Conservation (phyloP, 2,113 vertebrate species). For the Melanerpes aurifrons region DNA sequence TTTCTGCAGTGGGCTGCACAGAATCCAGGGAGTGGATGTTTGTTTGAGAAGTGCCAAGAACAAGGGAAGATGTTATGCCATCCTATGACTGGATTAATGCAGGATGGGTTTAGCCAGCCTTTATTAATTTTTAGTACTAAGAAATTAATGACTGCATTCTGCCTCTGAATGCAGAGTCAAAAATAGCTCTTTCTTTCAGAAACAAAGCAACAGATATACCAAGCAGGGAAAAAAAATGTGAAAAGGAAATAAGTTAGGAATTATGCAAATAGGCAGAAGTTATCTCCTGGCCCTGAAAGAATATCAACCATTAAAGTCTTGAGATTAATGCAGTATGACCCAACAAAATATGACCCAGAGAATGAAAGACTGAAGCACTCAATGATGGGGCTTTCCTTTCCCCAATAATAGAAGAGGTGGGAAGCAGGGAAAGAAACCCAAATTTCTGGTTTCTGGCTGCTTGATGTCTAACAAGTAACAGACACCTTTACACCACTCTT, state of each 20-base stretch:
- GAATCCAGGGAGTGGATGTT: background rate
- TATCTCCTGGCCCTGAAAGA: background rate
- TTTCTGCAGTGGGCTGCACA: background rate
- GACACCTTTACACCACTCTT: background rate
- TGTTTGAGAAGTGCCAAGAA: rapidly evolving
- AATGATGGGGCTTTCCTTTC: background rate
- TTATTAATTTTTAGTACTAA: background rate
- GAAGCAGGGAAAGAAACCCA: background rate
- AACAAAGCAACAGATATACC: background rate
- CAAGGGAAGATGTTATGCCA: background rate
- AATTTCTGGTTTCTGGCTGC: background rate
- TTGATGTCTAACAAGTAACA: background rate
- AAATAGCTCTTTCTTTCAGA: background rate
- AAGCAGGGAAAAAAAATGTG: background rate
- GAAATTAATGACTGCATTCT: background rate
- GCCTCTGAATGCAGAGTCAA: background rate
- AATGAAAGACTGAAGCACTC: background rate
- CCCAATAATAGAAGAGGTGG: background rate
- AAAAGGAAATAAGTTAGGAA: background rate
- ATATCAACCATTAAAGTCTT: background rate
- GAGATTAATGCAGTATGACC: background rate
- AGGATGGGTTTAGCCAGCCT: background rate
- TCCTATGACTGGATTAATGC: rapidly evolving
- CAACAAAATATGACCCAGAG: background rate
- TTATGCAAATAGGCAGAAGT: background rate